Conservation (phyloP, 2,888 invertebrate species). For the Machimus rusticus region DNA sequence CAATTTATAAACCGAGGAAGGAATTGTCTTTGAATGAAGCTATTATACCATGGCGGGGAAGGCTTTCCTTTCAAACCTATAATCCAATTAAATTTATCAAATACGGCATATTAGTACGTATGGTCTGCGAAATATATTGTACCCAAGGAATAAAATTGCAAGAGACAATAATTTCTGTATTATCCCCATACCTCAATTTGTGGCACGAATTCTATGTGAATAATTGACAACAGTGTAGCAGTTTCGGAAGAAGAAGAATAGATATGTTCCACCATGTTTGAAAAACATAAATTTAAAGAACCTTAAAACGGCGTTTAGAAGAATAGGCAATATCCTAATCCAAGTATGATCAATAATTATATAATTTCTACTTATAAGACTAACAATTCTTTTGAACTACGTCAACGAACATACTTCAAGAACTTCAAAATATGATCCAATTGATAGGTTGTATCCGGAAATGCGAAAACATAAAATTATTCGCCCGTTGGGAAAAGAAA, state of each 20-base stretch:
- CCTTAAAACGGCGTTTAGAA: no score
- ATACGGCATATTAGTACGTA: not conserved
- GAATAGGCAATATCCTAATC: no score
- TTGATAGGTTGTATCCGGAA: not conserved
- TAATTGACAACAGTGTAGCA: no score
- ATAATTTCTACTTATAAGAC: not conserved
- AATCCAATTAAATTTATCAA: not conserved
- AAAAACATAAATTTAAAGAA: no score
- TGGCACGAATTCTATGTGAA: slow-evolving; percentile 41
- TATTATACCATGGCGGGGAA: not conserved
- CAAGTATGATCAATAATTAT: not conserved
- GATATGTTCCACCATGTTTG: no score
- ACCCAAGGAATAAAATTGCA: not conserved
- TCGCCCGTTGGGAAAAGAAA: no score
- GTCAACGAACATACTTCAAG: not conserved
- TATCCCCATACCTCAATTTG: not conserved
- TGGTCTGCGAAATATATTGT: not conserved
- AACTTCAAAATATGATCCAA: not conserved
- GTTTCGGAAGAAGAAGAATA: no score
- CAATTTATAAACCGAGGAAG: not conserved
- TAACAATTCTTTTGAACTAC: not conserved
- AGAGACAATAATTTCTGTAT: not conserved
- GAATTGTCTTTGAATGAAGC: not conserved
- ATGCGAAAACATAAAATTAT: not conserved
- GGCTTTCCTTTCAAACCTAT: not conserved